These are phyloP conservation scores for Drosophila tristis DNA, from an alignment of 1,140 invertebrate species.

Conservation along the genomic window DNA sequence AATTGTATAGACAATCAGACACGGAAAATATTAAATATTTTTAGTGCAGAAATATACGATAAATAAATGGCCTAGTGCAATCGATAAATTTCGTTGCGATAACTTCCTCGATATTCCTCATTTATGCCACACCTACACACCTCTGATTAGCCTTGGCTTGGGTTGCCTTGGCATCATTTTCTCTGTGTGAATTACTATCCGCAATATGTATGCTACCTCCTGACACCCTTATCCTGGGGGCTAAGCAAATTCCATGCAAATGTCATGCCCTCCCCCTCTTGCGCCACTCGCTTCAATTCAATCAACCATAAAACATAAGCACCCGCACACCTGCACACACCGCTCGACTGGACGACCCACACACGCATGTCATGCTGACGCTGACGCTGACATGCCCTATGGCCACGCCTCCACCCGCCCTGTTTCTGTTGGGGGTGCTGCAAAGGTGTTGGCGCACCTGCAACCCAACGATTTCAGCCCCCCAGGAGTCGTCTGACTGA, in stretches of 20 bases:
- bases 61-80: too few species aligned
- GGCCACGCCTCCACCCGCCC: constrained; percentile 25
- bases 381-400: constrained; percentile 37
- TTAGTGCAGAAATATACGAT: too few species aligned
- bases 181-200: constrained; percentile 6
- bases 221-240: constrained; percentile 6
- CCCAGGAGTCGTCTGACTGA: constrained; percentile 26
- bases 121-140: too few species aligned
- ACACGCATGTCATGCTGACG: constrained; percentile 49
- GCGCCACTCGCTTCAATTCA: constrained; percentile 57
- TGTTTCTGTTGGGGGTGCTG: background rate
- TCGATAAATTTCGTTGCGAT: too few species aligned
- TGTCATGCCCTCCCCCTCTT: constrained; percentile 12
- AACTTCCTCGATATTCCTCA: too few species aligned
- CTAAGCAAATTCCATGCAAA: constrained; percentile 5
- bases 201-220: background rate
- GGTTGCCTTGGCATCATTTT: too few species aligned
- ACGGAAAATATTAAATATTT: too few species aligned
- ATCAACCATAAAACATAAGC: constrained; percentile 67
- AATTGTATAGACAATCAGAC: too few species aligned
- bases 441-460: constrained; percentile 37
- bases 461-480: constrained; percentile 15
- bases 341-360: constrained; percentile 11
- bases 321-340: background rate
- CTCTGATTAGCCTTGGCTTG: too few species aligned